Percentiles rank a stretch among this genome's conserved stretches.
phyloP scores from a whole-genome alignment of 2,113 vertebrate species.

The Chascanopsetta lugubris region DNA sequence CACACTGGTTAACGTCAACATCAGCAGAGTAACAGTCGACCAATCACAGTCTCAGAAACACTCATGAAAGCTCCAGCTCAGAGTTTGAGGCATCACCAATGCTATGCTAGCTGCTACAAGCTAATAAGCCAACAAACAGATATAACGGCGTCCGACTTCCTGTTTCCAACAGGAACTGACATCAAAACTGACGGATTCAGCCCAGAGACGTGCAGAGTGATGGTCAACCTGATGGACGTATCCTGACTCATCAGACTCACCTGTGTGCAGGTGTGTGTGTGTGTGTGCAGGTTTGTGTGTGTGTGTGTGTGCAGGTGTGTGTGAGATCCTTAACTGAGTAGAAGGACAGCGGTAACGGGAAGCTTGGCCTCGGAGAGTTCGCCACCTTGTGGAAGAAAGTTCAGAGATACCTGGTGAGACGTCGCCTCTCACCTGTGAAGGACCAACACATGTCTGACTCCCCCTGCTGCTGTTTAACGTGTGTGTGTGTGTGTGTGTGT shows the following conservation, averaged over 20 bases:
- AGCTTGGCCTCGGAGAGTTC: constrained; percentile 85
- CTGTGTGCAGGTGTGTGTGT: background rate
- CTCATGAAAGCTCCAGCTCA: background rate
- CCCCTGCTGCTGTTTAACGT: background rate
- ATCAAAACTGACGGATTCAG: constrained; percentile 89
- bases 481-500: background rate
- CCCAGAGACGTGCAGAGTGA: constrained; percentile 85
- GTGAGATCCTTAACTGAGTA: constrained; percentile 55
- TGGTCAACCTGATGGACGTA: constrained; percentile 93
- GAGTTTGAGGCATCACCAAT: background rate
- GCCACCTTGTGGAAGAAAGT: constrained; percentile 91
- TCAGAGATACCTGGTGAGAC: constrained; percentile 86
- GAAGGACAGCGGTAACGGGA: constrained; percentile 82
- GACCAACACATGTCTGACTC: background rate
- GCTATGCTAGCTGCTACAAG: background rate
- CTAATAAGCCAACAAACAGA: too few species aligned
- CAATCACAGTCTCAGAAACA: background rate
- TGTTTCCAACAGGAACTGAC: constrained; percentile 81
- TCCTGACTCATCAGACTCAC: constrained; percentile 74
- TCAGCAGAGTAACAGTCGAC: background rate
- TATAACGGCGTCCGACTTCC: constrained; percentile 1
- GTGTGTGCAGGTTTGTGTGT: background rate
- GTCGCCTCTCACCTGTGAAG: constrained; percentile 8
- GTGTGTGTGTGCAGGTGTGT: background rate
- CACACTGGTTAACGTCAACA: too few species aligned